phyloP scores from a whole-genome alignment of 2,797 vertebrate genomes.

The Molossus alvarezi region DNA sequence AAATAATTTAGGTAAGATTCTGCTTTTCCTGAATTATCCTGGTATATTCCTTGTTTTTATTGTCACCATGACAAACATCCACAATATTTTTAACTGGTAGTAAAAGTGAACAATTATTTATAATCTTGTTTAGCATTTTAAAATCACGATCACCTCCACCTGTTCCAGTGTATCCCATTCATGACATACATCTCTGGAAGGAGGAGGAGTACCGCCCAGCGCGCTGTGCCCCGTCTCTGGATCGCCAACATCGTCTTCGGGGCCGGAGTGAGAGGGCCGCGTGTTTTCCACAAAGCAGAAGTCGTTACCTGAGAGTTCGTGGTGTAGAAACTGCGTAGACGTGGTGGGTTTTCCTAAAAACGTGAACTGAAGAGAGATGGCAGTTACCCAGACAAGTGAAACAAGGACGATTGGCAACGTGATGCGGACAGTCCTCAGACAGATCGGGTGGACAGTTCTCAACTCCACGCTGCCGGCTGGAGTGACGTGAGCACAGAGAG shows the following conservation, averaged over 20 bases:
- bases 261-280: not conserved
- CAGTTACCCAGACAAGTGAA: not conserved
- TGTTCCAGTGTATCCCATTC: not conserved
- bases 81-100: conserved; percentile 30
- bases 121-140: conserved; percentile 41
- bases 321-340: not conserved
- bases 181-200: conserved; percentile 33
- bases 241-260: not conserved
- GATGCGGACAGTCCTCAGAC: not conserved
- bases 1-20: conserved; percentile 66
- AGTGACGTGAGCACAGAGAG: not conserved
- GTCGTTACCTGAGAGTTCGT: not conserved
- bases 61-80: not conserved
- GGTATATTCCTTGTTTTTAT: conserved; percentile 49
- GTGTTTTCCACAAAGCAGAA: not conserved
- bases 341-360: not conserved
- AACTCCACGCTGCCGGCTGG: not conserved
- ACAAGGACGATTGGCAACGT: not conserved
- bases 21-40: conserved; percentile 53
- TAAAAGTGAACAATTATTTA: not conserved
- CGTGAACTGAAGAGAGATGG: not conserved
- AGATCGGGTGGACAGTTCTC: not conserved
- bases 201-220: not conserved
- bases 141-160: not conserved
- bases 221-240: not conserved